Conservation (phyloP, 2,888 invertebrate genomes). For the Drosophila pegasa region DNA sequence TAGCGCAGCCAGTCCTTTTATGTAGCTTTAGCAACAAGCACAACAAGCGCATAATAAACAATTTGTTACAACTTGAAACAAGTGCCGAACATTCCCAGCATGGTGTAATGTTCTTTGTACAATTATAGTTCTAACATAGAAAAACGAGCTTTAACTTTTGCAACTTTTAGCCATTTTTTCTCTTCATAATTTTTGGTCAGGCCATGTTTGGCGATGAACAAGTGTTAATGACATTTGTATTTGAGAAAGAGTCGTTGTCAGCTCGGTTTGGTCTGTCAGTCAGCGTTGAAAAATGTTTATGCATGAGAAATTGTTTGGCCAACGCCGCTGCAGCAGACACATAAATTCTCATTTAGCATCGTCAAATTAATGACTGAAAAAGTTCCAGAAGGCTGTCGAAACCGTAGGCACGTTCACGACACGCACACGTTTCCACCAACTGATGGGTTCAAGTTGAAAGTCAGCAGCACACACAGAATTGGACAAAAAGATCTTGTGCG, state of each 20-base stretch:
- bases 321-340: slow-evolving; percentile 70
- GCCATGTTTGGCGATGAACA: slow-evolving; percentile 44
- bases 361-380: slow-evolving; percentile 78
- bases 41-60: slow-evolving; percentile 38
- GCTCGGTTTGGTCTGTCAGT: slow-evolving; percentile 57
- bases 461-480: slow-evolving; percentile 32
- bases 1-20: slow-evolving; percentile 40
- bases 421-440: slow-evolving; percentile 31
- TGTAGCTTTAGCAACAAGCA: slow-evolving; percentile 15
- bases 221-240: slow-evolving; percentile 77
- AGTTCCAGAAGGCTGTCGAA: slow-evolving; percentile 43
- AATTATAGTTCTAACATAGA: slow-evolving; percentile 12
- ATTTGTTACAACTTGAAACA: slow-evolving; percentile 30
- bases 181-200: slow-evolving; percentile 55
- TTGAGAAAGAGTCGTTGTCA: slow-evolving; percentile 47
- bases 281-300: slow-evolving; percentile 72
- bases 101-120: slow-evolving; percentile 18
- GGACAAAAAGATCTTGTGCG: slow-evolving; percentile 32
- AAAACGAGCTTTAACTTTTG: slow-evolving; percentile 26
- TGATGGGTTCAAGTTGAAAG: slow-evolving; percentile 52
- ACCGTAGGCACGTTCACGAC: slow-evolving; percentile 39
- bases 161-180: slow-evolving; percentile 27
- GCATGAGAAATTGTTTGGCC: slow-evolving; percentile 69
- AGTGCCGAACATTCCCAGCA: slow-evolving; percentile 13
- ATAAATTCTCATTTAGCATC: slow-evolving; percentile 79